phyloP scores from a whole-genome alignment of 2,113 vertebrate species.

The Scomber scombrus region DNA sequence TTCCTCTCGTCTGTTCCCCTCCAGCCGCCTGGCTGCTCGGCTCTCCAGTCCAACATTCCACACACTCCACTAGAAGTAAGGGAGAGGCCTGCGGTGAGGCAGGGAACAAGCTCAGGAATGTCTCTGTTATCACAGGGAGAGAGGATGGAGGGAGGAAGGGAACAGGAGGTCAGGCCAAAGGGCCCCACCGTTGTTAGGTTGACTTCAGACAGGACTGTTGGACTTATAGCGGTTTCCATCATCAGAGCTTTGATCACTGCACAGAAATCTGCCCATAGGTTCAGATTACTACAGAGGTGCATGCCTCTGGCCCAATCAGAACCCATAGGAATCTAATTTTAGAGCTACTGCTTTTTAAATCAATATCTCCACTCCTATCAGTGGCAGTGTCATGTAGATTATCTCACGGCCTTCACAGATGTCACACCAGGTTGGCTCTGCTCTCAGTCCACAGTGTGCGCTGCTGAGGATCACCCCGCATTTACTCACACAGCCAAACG shows the following conservation, averaged over 20 bases:
- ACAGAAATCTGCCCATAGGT: slow-evolving; percentile 32
- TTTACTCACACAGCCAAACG: slow-evolving; percentile 51
- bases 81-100: slow-evolving; percentile 78
- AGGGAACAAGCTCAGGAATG: slow-evolving; percentile 82
- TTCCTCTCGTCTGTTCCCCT: slow-evolving; percentile 76
- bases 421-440: slow-evolving; percentile 78
- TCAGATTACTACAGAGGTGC: slow-evolving; percentile 55
- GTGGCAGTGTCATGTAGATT: slow-evolving; percentile 80
- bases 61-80: slow-evolving; percentile 82
- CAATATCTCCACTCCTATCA: slow-evolving; percentile 77
- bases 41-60: slow-evolving; percentile 79
- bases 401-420: slow-evolving; percentile 77
- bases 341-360: slow-evolving; percentile 82
- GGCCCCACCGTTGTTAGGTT: slow-evolving; percentile 39
- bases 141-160: slow-evolving; percentile 77
- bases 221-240: slow-evolving; percentile 48
- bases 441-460: slow-evolving; percentile 72
- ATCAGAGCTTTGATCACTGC: slow-evolving; percentile 62
- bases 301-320: slow-evolving; percentile 59
- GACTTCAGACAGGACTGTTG: slow-evolving; percentile 56
- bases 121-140: slow-evolving; percentile 81
- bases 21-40: slow-evolving; percentile 53
- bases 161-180: slow-evolving; percentile 71
- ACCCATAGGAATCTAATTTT: slow-evolving; percentile 76
- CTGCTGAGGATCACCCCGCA: slow-evolving; percentile 58